These are phyloP conservation scores for Tetraneura akinire DNA, from an alignment of 1,140 invertebrate species.

Conservation along the genomic window DNA sequence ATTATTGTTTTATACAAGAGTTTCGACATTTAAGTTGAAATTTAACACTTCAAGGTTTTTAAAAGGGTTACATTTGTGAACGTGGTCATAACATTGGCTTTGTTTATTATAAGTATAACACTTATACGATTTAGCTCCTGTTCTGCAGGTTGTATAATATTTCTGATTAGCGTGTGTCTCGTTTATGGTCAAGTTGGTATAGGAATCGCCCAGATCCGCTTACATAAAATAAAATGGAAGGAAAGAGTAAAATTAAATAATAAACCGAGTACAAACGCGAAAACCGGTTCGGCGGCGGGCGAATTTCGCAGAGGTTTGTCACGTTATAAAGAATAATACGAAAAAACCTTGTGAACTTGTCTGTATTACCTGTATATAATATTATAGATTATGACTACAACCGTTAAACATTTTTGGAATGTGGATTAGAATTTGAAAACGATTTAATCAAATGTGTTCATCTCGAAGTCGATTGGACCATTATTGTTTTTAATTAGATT, in stretches of 20 bases:
- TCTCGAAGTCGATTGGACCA: neutral
- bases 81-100: neutral
- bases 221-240: constrained; percentile 11
- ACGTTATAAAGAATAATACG: constrained; percentile 9
- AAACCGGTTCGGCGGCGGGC: constrained; percentile 5
- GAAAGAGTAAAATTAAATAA: neutral
- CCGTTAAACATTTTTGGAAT: neutral
- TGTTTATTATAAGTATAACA: neutral
- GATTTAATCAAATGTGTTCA: neutral
- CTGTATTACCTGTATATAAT: neutral
- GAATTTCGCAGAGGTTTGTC: constrained; percentile 8
- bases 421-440: neutral
- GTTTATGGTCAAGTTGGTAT: neutral
- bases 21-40: neutral
- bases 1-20: neutral
- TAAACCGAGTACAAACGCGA: neutral
- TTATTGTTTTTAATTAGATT: too few relatives aligned
- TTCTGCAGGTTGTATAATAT: constrained; percentile 13
- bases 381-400: neutral
- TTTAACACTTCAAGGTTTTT: constrained; percentile 24
- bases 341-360: neutral
- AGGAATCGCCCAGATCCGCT: constrained; percentile 13
- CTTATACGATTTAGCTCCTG: constrained; percentile 20
- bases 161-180: neutral
- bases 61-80: neutral